Base-by-base conservation (phyloP, 2,797 vertebrate species). In the Odontamblyopus lacepedii region DNA sequence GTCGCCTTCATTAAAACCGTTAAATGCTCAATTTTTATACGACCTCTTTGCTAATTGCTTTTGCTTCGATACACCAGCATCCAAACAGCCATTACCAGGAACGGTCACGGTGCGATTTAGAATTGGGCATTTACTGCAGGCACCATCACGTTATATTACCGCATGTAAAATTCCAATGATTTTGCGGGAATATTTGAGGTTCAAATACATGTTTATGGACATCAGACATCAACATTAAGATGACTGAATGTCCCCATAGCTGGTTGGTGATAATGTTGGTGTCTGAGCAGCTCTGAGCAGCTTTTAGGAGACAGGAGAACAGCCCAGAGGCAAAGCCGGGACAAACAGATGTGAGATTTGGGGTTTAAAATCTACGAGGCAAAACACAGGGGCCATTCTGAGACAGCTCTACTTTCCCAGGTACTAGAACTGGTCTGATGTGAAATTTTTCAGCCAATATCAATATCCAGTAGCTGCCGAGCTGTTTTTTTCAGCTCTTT, bases 321-420 rank as follows among this genome's bases (percentile, higher is more conserved):
- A 80, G 71, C 18, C 55, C 51, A 67, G 78, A 75, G 77, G 79
- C 19, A 16, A 6, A 74, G 79, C 83, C 81, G 81, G 63, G 41
- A 76, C 63, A 71, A 80, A 73, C 72, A 85, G 71, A 82, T 84
- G 83, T 66, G 44, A 48, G 44, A 83, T 77, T 38, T 74, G 73
- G 44, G 13, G 44, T 48, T 15, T 15, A 48, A 48, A 48, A 15
- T 16, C 44, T 48, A 48, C 16, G 44, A 68, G 70, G 66, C 27
- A 57, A 70, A 65, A 63, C 67, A 69, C 53, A 73, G 41, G 68
- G 57, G 77, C 50, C 30, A 38, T 1, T 23, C 16, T 44, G 68
- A 35, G 70, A n/a, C 19, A 71, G n/a, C 16, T 19, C 13, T 19
- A 72, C 26, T 26, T 1, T 9, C 15, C 23, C 56, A 55, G 53